Evolutionary conservation across 2,797 vertebrate genomes (phyloP), one percentile per base, ranked within the genome.

Genomic region (Luscinia megarhynchos): DNA sequence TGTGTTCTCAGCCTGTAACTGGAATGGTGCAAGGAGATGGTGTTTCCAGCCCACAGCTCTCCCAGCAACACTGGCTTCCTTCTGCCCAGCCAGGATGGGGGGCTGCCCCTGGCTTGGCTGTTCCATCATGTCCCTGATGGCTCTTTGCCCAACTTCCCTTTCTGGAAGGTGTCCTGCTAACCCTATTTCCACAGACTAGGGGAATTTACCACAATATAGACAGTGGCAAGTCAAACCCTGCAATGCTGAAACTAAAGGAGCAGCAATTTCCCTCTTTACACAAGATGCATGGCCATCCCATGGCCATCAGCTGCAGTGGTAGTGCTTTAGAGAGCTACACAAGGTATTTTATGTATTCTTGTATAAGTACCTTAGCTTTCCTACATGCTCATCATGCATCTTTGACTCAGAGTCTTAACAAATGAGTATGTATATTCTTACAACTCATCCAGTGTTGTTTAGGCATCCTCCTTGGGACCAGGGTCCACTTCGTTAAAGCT

Each of bases 1-100:
- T 0, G 0, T 2, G 4, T 38, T 87, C 55, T 40, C 34, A 59
- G 55, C 53, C 26, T 0, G 0, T 19, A 36, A 63, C 9, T 0
- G 0, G 19, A 11, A 1, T 3, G 1, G 58, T 0, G 0, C 1
- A 5, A 78, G 62, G 38, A 10, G 16, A 76, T 7, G 27, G 45
- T 1, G 0, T 4, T 74, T 64, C 76, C 76, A 89, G 43, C 54
- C 75, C 13, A 3, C 0, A 0, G 30, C 30, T 67, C 45, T 36
- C 58, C 58, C 73, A 87, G 53, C 3, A 1, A 13, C 3, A 5
- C 20, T 2, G 2, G 20, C 48, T 67, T 74, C 46, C 36, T 63
- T 23, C 74, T 76, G 69, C 48, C 26, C 3, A 0, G 18, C 17
- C 21, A 55, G 15, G 34, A 68, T 2, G 0, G 1, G 4, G 8